Conservation (phyloP, 2,888 invertebrate genomes). For the Eulithis prunata region DNA sequence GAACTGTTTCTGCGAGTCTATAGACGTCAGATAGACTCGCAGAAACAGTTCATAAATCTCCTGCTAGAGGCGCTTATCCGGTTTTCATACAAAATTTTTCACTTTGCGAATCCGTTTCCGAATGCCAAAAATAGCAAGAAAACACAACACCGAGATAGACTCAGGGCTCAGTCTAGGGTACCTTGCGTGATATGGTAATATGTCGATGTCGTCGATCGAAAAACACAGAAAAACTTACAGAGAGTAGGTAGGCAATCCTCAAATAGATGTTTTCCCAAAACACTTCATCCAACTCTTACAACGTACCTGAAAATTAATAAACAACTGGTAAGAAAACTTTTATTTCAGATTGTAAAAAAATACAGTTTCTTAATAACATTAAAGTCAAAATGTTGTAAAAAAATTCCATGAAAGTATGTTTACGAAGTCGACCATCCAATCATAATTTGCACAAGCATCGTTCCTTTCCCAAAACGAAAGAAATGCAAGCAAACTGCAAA, state of each 20-base stretch:
- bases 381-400: slow-evolving; percentile 19
- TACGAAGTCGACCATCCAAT: slow-evolving; percentile 25
- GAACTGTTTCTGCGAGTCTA: no score
- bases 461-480: slow-evolving; percentile 34
- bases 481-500: slow-evolving; percentile 29
- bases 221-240: not conserved
- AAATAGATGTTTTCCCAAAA: not conserved
- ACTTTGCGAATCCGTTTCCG: no score
- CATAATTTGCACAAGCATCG: slow-evolving; percentile 26
- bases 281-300: not conserved
- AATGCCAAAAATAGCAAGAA: no score
- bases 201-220: no score
- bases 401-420: slow-evolving; percentile 19
- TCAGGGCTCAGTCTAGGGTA: no score
- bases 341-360: not conserved
- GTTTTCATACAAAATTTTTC: no score
- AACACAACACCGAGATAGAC: no score
- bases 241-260: not conserved
- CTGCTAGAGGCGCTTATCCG: no score
- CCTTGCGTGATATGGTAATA: no score
- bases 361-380: slow-evolving; percentile 11
- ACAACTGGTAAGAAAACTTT: not conserved
- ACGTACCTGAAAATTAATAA: slow-evolving; percentile 26
- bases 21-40: no score
- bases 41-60: no score